These are phyloP conservation scores for Alethe diademata DNA, from an alignment of 2,113 vertebrate genomes.

Conservation along the genomic window DNA sequence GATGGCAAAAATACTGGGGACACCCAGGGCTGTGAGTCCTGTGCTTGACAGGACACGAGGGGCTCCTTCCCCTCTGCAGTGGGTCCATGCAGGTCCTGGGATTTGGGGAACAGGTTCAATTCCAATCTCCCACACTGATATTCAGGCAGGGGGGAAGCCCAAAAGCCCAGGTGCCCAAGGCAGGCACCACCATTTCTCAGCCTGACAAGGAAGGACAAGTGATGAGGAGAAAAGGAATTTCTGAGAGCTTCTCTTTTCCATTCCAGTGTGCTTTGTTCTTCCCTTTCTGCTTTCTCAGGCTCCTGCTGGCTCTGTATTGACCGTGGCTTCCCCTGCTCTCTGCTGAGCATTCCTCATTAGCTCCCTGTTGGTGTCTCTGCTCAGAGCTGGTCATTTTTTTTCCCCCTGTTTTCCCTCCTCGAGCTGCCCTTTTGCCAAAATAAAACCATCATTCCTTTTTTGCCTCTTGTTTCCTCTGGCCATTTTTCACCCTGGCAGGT, in stretches of 20 bases:
- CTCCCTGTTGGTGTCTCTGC: neutral
- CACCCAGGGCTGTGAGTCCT: accelerated
- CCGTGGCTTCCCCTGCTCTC: neutral
- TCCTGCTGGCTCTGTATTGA: neutral
- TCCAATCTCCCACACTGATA: neutral
- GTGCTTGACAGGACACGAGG: neutral
- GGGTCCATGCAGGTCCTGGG: neutral
- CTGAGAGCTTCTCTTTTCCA: neutral
- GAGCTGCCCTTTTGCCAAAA: neutral
- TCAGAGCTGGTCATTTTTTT: neutral
- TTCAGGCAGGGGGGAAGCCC: neutral
- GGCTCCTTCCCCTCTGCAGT: neutral
- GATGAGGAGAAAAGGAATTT: neutral
- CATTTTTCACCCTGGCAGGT: neutral
- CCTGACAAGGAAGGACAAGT: neutral
- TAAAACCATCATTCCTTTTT: neutral
- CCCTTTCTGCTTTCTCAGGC: neutral
- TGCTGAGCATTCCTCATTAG: neutral
- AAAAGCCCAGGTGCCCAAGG: neutral
- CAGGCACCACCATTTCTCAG: neutral
- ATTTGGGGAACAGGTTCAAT: neutral
- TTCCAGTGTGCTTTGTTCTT: neutral
- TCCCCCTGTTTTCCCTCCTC: neutral
- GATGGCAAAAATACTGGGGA: neutral
- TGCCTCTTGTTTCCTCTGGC: neutral